Base-by-base conservation (phyloP, 2,888 invertebrate genomes). In the Spodoptera picta region DNA sequence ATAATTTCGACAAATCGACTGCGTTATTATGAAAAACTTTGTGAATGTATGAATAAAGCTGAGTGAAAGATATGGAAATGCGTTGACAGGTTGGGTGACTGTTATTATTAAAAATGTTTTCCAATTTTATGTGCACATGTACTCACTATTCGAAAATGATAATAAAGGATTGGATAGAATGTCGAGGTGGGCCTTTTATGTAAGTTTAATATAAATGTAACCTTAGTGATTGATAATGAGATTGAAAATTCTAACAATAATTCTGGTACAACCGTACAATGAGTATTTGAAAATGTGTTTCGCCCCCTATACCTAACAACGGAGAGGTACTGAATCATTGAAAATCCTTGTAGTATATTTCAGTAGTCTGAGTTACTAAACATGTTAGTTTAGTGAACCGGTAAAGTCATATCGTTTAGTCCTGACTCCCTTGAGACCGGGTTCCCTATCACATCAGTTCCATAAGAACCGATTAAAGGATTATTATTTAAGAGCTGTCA, bases 91-190 rank as follows among this genome's bases (percentile, higher is more conserved):
- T 59, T 55, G 60, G 51, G 59, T 57, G 57, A 50, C 57, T 73
- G 51, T 73, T 60, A 76, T 76, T 69, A 62, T 72, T 53, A 67
- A 51, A 69, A 54, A 70, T 54, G 44, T 50, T 56, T 54, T 31
- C 53, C 52, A 52, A 11, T 7, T 54, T 48, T n/a, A 47, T 68
- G 45, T 10, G 23, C 42, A 24, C 7, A 9, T 36, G 36, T 36
- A 36, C 9, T 36, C 7, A 36, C 9, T 36, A 36, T 7, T 7
- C 6, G 36, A 36, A 36, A 36, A 27, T 9, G 1, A 9, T 36
- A 6, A 36, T 36, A 36, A 36, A 36, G 36, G 36, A 36, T 36
- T 36, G 5, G 6, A 9, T 36, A 36, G n/a, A 36, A 36, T 36
- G 36, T 6, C 36, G 36, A 7, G 0, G 31, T 31, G 6, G 6